Base-by-base conservation (phyloP, 2,888 invertebrate genomes). In the Seira musarum region DNA sequence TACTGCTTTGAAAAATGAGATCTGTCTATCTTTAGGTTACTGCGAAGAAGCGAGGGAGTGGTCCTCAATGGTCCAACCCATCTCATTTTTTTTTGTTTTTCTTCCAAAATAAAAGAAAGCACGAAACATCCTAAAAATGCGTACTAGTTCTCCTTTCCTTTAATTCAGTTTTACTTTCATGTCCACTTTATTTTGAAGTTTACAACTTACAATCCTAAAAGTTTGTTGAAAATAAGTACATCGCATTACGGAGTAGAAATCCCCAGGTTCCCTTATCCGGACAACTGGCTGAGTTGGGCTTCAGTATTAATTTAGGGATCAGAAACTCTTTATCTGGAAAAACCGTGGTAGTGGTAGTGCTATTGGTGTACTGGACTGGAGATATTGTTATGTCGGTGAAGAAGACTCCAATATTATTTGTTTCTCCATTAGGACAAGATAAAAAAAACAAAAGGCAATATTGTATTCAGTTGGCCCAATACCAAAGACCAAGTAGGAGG, bases 151-250 rank as follows among this genome's bases (percentile, higher is more conserved):
- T 8, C 40, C 13, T 40, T 40, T 8, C 13, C 40, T 40, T 13
- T 40, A 13, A 8, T 40, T n/a, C n/a, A n/a, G 40, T 8, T 40
- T 40, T 13, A 21, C 70, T 79, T 61, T 79, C 73, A 68, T 73
- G 72, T 79, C 73, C 6, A 35, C 35, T 79, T 79, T 72, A 73
- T 68, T 79, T 79, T 79, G 79, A 79, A 79, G 66, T 40, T 5
- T 40, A n/a, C n/a, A n/a, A n/a, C n/a, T n/a, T n/a, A n/a, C n/a
- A n/a, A n/a, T n/a, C n/a, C n/a, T n/a, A n/a, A n/a, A 40, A 13
- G 40, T 40, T 40, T 40, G 5, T 5, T 40, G 40, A 5, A 5
- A 5, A 13, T 5, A 40, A 5, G 5, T 40, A 5, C 5, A 40
- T 13, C 13, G 13, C 40, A 40, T 40, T 40, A 40, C 40, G 6